Conservation (phyloP, 1,140 invertebrate genomes). For the Drosophila sulfurigaster region DNA sequence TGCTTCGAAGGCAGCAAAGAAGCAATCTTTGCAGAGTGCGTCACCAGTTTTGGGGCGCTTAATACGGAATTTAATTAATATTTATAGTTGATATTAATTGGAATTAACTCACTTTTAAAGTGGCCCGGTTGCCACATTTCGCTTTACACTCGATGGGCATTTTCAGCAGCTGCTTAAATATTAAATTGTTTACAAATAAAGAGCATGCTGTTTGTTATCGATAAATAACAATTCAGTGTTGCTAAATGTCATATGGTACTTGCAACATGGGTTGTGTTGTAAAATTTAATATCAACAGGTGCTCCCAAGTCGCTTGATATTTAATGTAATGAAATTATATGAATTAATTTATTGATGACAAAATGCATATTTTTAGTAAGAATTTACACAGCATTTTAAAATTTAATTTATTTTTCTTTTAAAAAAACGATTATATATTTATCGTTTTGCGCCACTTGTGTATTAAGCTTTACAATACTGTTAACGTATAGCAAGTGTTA, state of each 20-base stretch:
- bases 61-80: slow-evolving; percentile 34
- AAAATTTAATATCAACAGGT: background rate
- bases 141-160: slow-evolving; percentile 89
- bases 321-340: too few species aligned
- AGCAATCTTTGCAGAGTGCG: slow-evolving; percentile 97
- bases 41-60: slow-evolving; percentile 96
- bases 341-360: too few species aligned
- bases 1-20: slow-evolving; percentile 96
- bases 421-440: background rate
- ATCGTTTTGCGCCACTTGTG: background rate
- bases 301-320: background rate
- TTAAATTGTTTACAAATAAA: slow-evolving; percentile 43
- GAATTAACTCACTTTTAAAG: slow-evolving; percentile 88
- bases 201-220: slow-evolving; percentile 33
- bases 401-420: background rate
- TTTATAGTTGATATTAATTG: too few species aligned
- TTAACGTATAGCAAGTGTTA: too few species aligned
- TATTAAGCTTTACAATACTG: too few species aligned
- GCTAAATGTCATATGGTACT: background rate
- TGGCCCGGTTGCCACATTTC: slow-evolving; percentile 90
- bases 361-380: too few species aligned
- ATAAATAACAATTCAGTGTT: slow-evolving; percentile 24
- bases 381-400: too few species aligned
- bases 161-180: slow-evolving; percentile 41
- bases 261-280: background rate